Base-by-base conservation (phyloP, 2,113 vertebrate genomes). In the Neotoma lepida region DNA sequence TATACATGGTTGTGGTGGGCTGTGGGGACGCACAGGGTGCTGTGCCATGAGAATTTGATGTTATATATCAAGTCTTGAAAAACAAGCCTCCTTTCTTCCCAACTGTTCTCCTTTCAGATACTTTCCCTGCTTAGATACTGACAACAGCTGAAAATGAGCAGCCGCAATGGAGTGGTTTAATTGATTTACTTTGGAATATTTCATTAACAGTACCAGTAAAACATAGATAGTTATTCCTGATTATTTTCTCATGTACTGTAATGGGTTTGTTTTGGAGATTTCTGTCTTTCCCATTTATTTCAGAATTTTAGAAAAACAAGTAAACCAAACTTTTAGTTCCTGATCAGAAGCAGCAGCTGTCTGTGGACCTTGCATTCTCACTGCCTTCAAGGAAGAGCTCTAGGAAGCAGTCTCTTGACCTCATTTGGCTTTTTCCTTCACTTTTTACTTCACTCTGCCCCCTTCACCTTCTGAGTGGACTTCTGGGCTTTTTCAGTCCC, bases 211-310 rank as follows among this genome's bases (percentile, higher is more conserved):
- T 33, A 30, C 33, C 35, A 94, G 66, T 46, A 86, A 82, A 56
- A 77, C 20, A n/a, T 46, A 86, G 15, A 24, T 64, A 61, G 30
- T 88, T 93, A 82, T 64, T 90, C 28, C 39, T 73, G 2, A 46
- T 49, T 82, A 77, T 86, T 54, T 77, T n/a, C 61, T 80, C 56
- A 39, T 58, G 17, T 81, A 49, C 49, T 46, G 44, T 70, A 9
- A 56, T 87, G 24, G 54, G 51, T 58, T 41, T 86, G 35, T 63
- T 77, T 41, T 71, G 30, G 70, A 89, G 49, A 88, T 81, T 39
- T 85, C 56, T 97, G 44, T 17, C 89, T 97, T 95, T 82, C 78
- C 10, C 26, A 22, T 64, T 93, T 78, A n/a, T 26, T 33, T 64
- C 28, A 91, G 20, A 82, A 85, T 66, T 91, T 39, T 68, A 80